These are phyloP conservation scores for Ctenosaura bakeri DNA, from an alignment of 2,797 vertebrate species.

Conservation along the genomic window DNA sequence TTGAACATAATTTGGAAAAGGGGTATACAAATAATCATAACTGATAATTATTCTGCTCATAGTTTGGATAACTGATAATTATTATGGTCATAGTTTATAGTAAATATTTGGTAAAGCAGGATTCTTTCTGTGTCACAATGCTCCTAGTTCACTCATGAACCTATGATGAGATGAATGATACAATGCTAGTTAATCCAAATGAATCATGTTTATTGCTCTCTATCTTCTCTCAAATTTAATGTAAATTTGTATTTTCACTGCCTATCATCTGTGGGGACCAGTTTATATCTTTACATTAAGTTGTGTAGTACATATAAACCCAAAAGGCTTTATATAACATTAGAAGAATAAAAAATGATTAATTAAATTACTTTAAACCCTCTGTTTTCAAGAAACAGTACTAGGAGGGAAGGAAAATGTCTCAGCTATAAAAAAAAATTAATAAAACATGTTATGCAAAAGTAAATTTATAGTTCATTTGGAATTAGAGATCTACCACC, in stretches of 20 bases:
- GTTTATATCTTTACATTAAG: conserved; percentile 55
- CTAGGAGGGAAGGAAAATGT: conserved; percentile 82
- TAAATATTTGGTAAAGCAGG: neutral
- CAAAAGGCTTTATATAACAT: conserved; percentile 77
- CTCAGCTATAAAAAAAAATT: conserved; percentile 82
- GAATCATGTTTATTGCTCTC: neutral
- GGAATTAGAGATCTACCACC: conserved; percentile 84
- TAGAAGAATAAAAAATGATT: conserved; percentile 82
- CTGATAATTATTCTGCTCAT: neutral
- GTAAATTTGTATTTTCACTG: conserved; percentile 52
- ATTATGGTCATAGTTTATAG: neutral
- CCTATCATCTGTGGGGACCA: conserved; percentile 38
- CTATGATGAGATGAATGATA: neutral
- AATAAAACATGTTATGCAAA: conserved; percentile 89
- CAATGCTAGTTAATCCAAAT: neutral
- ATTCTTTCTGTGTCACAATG: neutral
- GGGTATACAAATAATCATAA: neutral
- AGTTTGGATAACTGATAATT: neutral
- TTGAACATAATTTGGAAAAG: neutral
- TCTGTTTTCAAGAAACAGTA: conserved; percentile 81
- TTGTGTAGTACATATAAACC: conserved; percentile 66
- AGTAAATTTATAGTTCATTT: conserved; percentile 86
- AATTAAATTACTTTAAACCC: conserved; percentile 84
- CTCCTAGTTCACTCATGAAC: neutral
- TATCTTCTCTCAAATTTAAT: neutral